Evolutionary conservation across 2,888 invertebrate genomes (phyloP), one percentile per base, ranked within the genome.

Genomic region (Steinernema carpocapsae): DNA sequence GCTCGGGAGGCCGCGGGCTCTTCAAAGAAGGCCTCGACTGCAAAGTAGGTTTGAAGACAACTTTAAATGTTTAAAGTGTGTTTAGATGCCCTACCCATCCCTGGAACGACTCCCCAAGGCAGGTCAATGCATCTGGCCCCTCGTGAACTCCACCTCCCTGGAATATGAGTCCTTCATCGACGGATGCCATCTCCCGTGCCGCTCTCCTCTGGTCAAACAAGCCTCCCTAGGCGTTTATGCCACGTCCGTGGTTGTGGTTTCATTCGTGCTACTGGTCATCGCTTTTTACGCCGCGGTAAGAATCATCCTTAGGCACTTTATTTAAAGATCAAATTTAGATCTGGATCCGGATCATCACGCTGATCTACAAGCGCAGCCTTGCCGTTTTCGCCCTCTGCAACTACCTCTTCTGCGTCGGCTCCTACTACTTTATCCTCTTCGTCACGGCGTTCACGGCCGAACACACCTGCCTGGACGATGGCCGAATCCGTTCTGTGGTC

Each of bases 131-230:
- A 10, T 64, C 64, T 64, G 64, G 64, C 64, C 64, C 17, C 64
- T 64, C 10, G 64, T 64, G 29, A 64, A 64, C 64, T 64, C 64
- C 29, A 32, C 64, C 26, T 64, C 64, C 1, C 1, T 29, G 2
- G 64, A 64, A 24, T 32, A 32, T 29, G 14, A 6, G 2, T 12
- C 32, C 17, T 10, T 64, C 17, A 26, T 32, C 32, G 64, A 64
- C 64, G 37, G 64, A 12, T 64, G 64, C 64, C 64, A 64, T 32
- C 24, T 64, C 29, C 64, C 64, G 29, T 64, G 64, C 32, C 19
- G 24, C 22, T 22, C 52, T n/a, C 52, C 52, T 10, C 52, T 52
- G 52, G 52, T 24, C 12, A 17, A 3, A 2, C 22, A 52, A 52
- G 52, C 3, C 19, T 19, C 22, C 1, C 4, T 22, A 2, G 24